phyloP scores from a whole-genome alignment of 2,888 invertebrate genomes.

The Cheilosia impressa region DNA sequence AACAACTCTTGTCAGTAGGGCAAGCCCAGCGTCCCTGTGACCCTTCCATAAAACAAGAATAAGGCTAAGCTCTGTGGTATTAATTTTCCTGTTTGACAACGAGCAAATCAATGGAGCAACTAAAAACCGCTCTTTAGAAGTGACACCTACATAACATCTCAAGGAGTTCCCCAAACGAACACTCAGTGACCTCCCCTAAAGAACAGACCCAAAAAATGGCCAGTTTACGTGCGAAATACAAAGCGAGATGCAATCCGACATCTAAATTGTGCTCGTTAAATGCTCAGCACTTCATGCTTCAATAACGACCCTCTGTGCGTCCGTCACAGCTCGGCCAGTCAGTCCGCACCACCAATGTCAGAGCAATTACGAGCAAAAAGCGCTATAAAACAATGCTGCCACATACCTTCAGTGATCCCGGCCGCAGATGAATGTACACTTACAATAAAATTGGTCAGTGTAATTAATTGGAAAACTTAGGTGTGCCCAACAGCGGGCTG shows the following conservation, averaged over 20 bases:
- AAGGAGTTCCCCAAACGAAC: too few relatives aligned
- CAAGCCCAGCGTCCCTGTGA: too few relatives aligned
- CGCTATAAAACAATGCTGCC: conserved; percentile 61
- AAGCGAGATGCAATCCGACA: neutral
- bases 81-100: too few relatives aligned
- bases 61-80: too few relatives aligned
- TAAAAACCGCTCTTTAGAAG: too few relatives aligned
- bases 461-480: conserved; percentile 74
- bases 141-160: too few relatives aligned
- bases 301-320: conserved; percentile 53
- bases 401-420: conserved; percentile 9
- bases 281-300: conserved; percentile 52
- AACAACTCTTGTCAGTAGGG: too few relatives aligned
- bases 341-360: conserved; percentile 63
- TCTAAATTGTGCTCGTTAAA: conserved; percentile 1
- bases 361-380: conserved; percentile 55
- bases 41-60: too few relatives aligned
- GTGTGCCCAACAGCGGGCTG: conserved; percentile 67
- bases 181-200: too few relatives aligned
- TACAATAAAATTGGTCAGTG: conserved; percentile 62
- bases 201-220: too few relatives aligned
- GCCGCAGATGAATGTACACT: conserved; percentile 41
- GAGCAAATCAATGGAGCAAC: too few relatives aligned
- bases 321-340: conserved; percentile 47
- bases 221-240: neutral